A percentile compares a stretch with the other conserved stretches of the same genome.
Evolutionary conservation across 2,113 vertebrate genomes (phyloP).

Genomic region (Delphinapterus leucas): DNA sequence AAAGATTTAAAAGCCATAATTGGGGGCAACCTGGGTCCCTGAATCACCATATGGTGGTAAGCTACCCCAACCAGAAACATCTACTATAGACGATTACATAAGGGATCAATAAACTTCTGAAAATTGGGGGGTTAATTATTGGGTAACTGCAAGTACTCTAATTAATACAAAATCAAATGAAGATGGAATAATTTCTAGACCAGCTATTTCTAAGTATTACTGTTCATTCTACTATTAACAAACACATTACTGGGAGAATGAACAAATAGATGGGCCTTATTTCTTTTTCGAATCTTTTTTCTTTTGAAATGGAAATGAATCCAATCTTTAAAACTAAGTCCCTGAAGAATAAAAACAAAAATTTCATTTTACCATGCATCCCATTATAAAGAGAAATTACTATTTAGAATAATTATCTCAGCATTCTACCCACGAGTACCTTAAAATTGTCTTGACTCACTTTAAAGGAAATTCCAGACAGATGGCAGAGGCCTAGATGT

Average conservation of each 20-base stretch:
- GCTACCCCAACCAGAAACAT: not conserved
- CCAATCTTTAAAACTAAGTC: not conserved
- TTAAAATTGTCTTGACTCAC: constrained; percentile 76
- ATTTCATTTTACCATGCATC: not conserved
- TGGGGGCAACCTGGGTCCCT: accelerated
- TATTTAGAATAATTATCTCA: constrained; percentile 77
- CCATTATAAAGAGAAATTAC: constrained; percentile 74
- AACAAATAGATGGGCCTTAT: not conserved
- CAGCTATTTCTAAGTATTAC: not conserved
- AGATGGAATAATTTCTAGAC: not conserved
- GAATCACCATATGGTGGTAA: not conserved
- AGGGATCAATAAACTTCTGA: not conserved
- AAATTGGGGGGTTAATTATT: not conserved
- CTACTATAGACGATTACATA: not conserved
- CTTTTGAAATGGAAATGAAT: constrained; percentile 35
- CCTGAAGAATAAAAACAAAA: not conserved
- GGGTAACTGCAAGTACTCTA: not conserved
- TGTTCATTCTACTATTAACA: not conserved
- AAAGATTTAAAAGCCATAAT: not conserved
- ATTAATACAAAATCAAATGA: constrained; percentile 16
- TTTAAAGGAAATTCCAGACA: constrained; percentile 57
- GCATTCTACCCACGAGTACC: constrained; percentile 71
- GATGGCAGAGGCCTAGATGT: not conserved
- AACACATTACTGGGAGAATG: not conserved
- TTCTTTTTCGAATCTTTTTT: not conserved